Percentiles rank a stretch among this genome's conserved stretches.
phyloP scores from a whole-genome alignment of 2,113 vertebrate species.

The Entelurus aequoreus region DNA sequence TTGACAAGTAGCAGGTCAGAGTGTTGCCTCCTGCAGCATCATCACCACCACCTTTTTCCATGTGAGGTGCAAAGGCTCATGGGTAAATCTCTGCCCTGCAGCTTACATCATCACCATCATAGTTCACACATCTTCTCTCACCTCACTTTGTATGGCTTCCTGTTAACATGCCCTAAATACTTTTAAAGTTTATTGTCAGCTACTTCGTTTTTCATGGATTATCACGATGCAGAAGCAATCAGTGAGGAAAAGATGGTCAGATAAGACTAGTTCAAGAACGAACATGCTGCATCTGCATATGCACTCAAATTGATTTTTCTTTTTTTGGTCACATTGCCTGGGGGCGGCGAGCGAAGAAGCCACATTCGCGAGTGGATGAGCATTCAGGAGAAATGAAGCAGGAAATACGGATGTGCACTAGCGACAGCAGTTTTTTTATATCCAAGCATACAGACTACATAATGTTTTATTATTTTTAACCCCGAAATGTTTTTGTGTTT shows the following conservation, averaged over 20 bases:
- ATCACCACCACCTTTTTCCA: not conserved
- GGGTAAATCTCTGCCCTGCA: constrained; percentile 24
- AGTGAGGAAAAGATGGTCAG: constrained; percentile 38
- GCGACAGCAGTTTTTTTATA: not conserved
- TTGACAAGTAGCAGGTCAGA: constrained; percentile 30
- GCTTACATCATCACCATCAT: constrained; percentile 32
- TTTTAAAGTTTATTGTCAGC: constrained; percentile 26
- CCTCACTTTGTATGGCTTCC: constrained; percentile 9
- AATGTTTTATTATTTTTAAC: not conserved
- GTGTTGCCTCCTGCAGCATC: not conserved
- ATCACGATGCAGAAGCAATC: constrained; percentile 35
- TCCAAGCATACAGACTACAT: not conserved
- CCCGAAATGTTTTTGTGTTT: not conserved
- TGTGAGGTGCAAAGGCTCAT: constrained; percentile 25
- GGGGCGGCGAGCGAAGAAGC: constrained; percentile 23
- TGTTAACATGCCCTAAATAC: constrained; percentile 28
- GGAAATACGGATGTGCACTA: constrained; percentile 16
- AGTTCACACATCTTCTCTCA: constrained; percentile 29
- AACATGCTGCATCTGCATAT: constrained; percentile 18
- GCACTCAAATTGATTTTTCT: not conserved
- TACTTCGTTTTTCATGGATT: constrained; percentile 32
- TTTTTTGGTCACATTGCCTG: constrained; percentile 23
- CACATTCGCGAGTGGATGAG: constrained; percentile 39
- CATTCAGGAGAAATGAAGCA: constrained; percentile 37
- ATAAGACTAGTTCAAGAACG: constrained; percentile 38